Percentiles rank a stretch among this genome's conserved stretches.
Conservation (phyloP, 2,113 vertebrate genomes). For the Pterophyllum scalare region DNA sequence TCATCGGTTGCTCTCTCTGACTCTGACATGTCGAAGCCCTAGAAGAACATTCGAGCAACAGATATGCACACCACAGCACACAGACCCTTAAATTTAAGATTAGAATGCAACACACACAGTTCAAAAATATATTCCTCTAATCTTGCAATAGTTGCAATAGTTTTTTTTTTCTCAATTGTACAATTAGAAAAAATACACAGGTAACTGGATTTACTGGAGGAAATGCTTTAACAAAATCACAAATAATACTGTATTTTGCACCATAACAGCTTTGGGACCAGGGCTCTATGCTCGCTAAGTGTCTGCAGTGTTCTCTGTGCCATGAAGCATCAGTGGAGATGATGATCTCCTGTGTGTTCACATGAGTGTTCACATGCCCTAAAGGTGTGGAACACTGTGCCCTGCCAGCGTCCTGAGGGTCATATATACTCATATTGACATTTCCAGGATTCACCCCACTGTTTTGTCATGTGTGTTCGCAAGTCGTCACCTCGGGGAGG, state of each 20-base stretch:
- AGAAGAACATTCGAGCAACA: conserved; percentile 67
- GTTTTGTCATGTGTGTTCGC: conserved; percentile 80
- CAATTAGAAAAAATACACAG: conserved; percentile 74
- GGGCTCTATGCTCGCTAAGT: conserved; percentile 14
- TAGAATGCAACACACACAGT: conserved; percentile 72
- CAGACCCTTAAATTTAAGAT: conserved; percentile 63
- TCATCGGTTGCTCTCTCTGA: conserved; percentile 34
- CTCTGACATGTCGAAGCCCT: conserved; percentile 49
- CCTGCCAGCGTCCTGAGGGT: conserved; percentile 52
- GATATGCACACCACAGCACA: conserved; percentile 73
- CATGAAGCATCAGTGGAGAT: conserved; percentile 27
- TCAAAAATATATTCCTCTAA: conserved; percentile 79
- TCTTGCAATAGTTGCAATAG: conserved; percentile 43
- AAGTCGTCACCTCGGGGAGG: conserved; percentile 76
- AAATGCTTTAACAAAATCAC: conserved; percentile 61
- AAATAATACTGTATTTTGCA: conserved; percentile 56
- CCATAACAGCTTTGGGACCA: conserved; percentile 50
- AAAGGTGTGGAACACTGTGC: conserved; percentile 48
- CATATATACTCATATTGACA: conserved; percentile 23
- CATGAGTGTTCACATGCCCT: conserved; percentile 35
- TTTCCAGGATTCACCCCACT: conserved; percentile 11
- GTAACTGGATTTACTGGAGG: conserved; percentile 43
- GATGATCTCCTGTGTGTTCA: conserved; percentile 24
- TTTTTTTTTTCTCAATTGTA: conserved; percentile 41
- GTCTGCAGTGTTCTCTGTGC: conserved; percentile 53